Evolutionary conservation across 2,888 invertebrate species (phyloP).

Genomic region (Drosophila borealis): DNA sequence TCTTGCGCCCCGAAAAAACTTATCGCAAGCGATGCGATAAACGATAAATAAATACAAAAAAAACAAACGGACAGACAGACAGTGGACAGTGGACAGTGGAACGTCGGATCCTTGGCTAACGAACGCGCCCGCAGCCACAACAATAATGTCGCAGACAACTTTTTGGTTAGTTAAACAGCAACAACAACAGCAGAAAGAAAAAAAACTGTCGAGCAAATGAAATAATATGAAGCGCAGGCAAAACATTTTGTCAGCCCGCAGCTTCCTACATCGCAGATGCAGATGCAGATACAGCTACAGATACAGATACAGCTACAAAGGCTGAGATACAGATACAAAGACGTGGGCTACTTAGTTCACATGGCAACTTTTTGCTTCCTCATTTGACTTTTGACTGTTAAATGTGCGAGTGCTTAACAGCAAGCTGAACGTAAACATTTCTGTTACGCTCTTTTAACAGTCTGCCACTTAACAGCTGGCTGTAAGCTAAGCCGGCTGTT

Average conservation of each 20-base stretch:
- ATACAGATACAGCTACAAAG: conserved; percentile 30
- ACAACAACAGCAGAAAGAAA: conserved; percentile 13
- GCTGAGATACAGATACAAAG: conserved; percentile 26
- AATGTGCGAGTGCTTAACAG: conserved; percentile 34
- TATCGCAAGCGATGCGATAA: conserved; percentile 80
- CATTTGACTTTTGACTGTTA: conserved; percentile 45
- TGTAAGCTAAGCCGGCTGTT: conserved; percentile 43
- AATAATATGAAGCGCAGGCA: conserved; percentile 63
- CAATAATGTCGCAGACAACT: conserved; percentile 61
- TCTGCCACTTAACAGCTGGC: conserved; percentile 11
- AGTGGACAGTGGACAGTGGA: conserved; percentile 8
- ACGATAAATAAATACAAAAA: conserved; percentile 76
- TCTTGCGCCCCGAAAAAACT: conserved; percentile 83
- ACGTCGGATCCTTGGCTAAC: conserved; percentile 26
- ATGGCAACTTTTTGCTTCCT: conserved; percentile 62
- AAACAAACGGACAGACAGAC: conserved; percentile 27
- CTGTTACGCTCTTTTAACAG: background rate
- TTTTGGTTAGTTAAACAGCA: conserved; percentile 68
- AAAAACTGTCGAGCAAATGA: conserved; percentile 59
- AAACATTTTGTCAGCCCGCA: conserved; percentile 63
- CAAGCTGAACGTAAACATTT: conserved; percentile 10
- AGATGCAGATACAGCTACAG: conserved; percentile 26
- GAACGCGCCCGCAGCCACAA: conserved; percentile 41
- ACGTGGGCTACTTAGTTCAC: conserved; percentile 39
- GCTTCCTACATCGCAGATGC: conserved; percentile 50